phyloP scores from a whole-genome alignment of 2,888 invertebrate species.

The Mylabris sibirica region DNA sequence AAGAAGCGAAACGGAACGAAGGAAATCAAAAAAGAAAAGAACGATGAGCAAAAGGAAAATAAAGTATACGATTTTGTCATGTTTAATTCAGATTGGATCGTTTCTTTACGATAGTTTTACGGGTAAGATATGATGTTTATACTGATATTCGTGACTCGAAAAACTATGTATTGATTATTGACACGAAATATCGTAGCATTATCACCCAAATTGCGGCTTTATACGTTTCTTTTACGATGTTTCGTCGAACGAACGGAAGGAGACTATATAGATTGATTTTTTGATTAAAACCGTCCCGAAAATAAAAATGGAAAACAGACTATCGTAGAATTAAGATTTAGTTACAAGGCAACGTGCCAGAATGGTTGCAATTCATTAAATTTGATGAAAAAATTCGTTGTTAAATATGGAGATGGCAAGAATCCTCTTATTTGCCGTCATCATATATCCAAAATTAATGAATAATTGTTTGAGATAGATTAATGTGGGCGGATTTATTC shows the following conservation, averaged over 20 bases:
- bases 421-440: neutral
- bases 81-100: constrained; percentile 58
- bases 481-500: neutral
- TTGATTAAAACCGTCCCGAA: neutral
- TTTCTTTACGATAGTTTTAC: constrained; percentile 51
- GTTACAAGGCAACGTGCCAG: constrained; percentile 21
- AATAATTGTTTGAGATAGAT: neutral
- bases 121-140: constrained; percentile 23
- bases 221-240: neutral
- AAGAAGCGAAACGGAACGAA: constrained; percentile 23
- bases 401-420: neutral
- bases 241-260: constrained; percentile 7
- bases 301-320: constrained; percentile 9
- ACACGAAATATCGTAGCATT: constrained; percentile 37
- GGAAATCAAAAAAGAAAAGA: neutral
- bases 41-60: neutral
- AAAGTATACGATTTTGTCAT: constrained; percentile 49
- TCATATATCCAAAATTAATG: neutral
- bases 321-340: constrained; percentile 32
- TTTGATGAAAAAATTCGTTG: constrained; percentile 19
- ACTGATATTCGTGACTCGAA: constrained; percentile 45
- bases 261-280: constrained; percentile 22
- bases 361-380: constrained; percentile 28
- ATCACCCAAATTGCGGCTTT: constrained; percentile 24
- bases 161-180: constrained; percentile 51